Percentiles rank a stretch among this genome's conserved stretches.
These are phyloP conservation scores for Lucilia sericata DNA, from an alignment of 1,140 invertebrate genomes.

Conservation along the genomic window DNA sequence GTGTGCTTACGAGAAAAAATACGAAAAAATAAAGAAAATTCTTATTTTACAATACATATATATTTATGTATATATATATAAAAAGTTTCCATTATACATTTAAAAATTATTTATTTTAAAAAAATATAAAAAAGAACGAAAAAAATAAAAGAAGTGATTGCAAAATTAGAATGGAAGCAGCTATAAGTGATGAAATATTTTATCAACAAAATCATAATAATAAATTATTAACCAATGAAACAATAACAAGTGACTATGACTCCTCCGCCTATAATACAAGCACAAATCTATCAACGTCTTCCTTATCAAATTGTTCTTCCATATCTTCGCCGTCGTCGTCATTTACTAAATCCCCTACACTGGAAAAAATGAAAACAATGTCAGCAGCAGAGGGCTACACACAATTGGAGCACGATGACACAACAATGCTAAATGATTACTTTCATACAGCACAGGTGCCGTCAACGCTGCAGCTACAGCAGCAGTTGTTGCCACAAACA, in stretches of 20 bases:
- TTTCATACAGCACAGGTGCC: background rate
- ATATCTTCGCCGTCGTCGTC: conserved; percentile 44
- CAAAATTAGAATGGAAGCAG: conserved; percentile 15
- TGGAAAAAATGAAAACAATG: conserved; percentile 27
- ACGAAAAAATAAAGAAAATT: background rate
- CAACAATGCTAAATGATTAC: conserved; percentile 24
- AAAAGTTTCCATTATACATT: background rate
- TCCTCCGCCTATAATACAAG: conserved; percentile 38
- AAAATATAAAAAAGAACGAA: too few species aligned
- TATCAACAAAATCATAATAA: conserved; percentile 18
- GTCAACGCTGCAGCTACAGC: conserved; percentile 7
- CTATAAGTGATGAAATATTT: conserved; percentile 20
- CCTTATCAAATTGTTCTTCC: conserved; percentile 37
- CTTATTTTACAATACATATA: conserved; percentile 4
- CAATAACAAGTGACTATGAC: conserved; percentile 32
- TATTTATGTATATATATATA: conserved; percentile 14
- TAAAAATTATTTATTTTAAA: background rate
- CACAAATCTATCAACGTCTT: conserved; percentile 31
- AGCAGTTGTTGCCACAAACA: conserved; percentile 43
- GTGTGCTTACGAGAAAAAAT: background rate
- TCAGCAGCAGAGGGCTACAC: conserved; percentile 9
- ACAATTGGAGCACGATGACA: conserved; percentile 12
- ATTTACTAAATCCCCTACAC: conserved; percentile 24
- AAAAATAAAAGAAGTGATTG: background rate
- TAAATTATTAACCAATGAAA: background rate